Evolutionary conservation across 2,888 invertebrate species (phyloP).

Genomic region (Arge pagana): DNA sequence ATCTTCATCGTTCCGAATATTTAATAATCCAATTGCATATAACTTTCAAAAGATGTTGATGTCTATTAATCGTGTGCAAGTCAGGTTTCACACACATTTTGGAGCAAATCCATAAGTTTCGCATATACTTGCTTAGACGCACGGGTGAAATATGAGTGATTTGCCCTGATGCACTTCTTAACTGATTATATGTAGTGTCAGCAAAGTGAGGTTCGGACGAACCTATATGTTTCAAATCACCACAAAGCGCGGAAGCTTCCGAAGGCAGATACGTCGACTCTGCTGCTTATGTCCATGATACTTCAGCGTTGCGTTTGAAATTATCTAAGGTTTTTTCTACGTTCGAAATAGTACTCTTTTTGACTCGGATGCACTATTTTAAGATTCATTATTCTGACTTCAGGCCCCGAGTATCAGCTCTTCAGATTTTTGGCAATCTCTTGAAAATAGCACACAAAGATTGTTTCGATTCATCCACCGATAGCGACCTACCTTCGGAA

Average conservation of each 20-base stretch:
- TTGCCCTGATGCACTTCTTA: slow-evolving; percentile 11
- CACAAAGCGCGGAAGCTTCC: slow-evolving; percentile 23
- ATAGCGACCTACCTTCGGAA: no score
- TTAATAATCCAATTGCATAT: slow-evolving; percentile 10
- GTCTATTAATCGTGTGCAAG: neutral
- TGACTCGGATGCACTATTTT: no score
- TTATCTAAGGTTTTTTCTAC: slow-evolving; percentile 13
- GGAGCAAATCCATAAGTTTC: slow-evolving; percentile 25
- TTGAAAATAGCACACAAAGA: no score
- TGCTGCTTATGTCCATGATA: slow-evolving; percentile 11
- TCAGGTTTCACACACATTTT: slow-evolving; percentile 15
- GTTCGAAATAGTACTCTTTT: no score
- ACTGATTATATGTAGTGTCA: slow-evolving; percentile 25
- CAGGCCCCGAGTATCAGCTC: no score
- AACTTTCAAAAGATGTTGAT: slow-evolving; percentile 2
- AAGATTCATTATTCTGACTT: no score
- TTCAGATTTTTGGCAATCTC: no score
- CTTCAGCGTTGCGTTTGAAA: slow-evolving; percentile 21
- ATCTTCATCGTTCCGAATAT: no score
- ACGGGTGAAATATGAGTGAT: slow-evolving; percentile 24
- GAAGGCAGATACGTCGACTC: neutral
- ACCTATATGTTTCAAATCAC: slow-evolving; percentile 23
- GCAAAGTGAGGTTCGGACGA: slow-evolving; percentile 27
- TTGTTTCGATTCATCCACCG: no score
- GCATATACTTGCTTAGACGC: slow-evolving; percentile 8